Evolutionary conservation across 2,113 vertebrate genomes (phyloP).

Genomic region (Rhagologus leucostigma): DNA sequence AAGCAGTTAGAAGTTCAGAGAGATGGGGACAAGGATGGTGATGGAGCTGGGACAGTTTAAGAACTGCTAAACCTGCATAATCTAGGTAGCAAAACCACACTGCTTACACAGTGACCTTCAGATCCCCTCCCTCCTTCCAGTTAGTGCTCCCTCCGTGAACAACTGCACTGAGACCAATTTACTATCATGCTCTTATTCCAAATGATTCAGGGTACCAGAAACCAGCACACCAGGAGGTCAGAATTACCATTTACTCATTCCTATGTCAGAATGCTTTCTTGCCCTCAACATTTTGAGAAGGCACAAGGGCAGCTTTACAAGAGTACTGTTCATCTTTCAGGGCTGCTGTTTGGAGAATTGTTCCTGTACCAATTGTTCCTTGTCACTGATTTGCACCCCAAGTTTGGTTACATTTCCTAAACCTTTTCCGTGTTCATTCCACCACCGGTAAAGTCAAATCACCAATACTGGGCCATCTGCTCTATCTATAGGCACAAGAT

Average conservation of each 20-base stretch:
- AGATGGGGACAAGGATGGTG: not conserved
- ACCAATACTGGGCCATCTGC: not conserved
- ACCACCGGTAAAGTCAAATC: not conserved
- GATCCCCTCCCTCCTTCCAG: not conserved
- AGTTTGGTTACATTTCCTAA: not conserved
- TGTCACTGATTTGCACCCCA: rapidly evolving
- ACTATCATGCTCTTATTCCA: not conserved
- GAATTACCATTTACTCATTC: not conserved
- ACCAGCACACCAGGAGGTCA: not conserved
- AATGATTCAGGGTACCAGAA: not conserved
- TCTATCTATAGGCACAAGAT: not conserved
- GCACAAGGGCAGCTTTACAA: not conserved
- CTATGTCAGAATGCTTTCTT: not conserved
- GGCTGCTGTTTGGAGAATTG: not conserved
- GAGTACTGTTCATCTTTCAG: not conserved
- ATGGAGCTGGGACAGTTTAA: not conserved
- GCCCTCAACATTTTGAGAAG: not conserved
- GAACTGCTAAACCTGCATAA: not conserved
- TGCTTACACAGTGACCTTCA: not conserved
- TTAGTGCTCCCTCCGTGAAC: not conserved
- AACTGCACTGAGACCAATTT: not conserved
- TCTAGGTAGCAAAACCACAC: not conserved
- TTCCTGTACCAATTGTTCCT: rapidly evolving
- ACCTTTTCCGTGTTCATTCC: not conserved
- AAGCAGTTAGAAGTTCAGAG: not conserved